Percentiles rank a stretch among this genome's conserved stretches.
phyloP scores from a whole-genome alignment of 2,113 vertebrate genomes.

The Lophochroa leadbeateri region DNA sequence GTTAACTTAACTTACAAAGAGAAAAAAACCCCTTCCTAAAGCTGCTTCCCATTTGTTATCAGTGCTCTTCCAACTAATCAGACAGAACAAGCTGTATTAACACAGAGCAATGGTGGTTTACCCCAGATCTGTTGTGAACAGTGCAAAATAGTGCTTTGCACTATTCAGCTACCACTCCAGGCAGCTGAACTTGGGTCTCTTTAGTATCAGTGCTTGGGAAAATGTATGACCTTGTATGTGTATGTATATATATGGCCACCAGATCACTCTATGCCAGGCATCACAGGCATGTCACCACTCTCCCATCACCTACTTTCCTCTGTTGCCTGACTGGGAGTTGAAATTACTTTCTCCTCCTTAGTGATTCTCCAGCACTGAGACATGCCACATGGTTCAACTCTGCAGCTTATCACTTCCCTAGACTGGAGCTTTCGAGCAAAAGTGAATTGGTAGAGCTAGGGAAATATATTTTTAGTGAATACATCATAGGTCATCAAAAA shows the following conservation, averaged over 20 bases:
- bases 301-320: not conserved
- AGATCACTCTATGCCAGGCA: not conserved
- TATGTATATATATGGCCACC: rapidly evolving
- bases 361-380: not conserved
- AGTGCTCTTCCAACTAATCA: not conserved
- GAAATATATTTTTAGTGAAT: not conserved
- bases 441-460: not conserved
- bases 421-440: not conserved
- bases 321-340: not conserved
- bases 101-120: not conserved
- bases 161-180: not conserved
- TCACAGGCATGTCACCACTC: not conserved
- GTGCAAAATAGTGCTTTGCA: not conserved
- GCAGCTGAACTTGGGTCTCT: not conserved
- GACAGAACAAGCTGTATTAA: not conserved
- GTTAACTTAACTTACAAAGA: not conserved
- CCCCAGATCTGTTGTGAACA: not conserved
- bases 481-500: not conserved
- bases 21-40: not conserved
- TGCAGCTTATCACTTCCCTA: not conserved
- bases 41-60: not conserved
- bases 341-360: not conserved
- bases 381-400: rapidly evolving
- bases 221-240: not conserved
- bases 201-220: not conserved